Evolutionary conservation across 2,888 invertebrate species (phyloP).

Genomic region (Taenaris catops): DNA sequence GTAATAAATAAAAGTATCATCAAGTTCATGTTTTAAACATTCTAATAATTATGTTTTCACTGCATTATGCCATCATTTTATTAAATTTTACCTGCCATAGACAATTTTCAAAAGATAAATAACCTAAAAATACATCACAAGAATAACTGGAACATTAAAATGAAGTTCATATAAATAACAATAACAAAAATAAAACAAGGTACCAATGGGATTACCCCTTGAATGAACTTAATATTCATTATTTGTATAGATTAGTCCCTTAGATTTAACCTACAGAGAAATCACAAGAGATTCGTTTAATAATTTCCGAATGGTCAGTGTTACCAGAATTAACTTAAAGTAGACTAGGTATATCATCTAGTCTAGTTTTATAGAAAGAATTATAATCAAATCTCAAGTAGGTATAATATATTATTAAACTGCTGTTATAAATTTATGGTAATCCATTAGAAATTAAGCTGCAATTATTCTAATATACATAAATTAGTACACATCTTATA

Average conservation of each 20-base stretch:
- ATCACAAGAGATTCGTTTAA: slow-evolving; percentile 20
- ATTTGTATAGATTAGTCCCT: too few species aligned
- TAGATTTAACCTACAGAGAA: slow-evolving; percentile 8
- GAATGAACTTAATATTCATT: slow-evolving; percentile 14
- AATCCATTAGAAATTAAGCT: slow-evolving; percentile 16
- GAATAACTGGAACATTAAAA: slow-evolving; percentile 29
- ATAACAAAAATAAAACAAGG: slow-evolving; percentile 45
- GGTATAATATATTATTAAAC: slow-evolving; percentile 9
- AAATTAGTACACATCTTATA: slow-evolving; percentile 6
- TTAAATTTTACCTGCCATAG: slow-evolving; percentile 9
- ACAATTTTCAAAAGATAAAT: slow-evolving; percentile 21
- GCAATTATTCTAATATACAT: slow-evolving; percentile 6
- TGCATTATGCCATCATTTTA: slow-evolving; percentile 2
- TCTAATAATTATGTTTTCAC: slow-evolving; percentile 7
- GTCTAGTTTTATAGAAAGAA: slow-evolving; percentile 2
- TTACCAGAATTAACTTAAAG: slow-evolving; percentile 4
- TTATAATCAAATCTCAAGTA: slow-evolving; percentile 8
- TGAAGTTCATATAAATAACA: slow-evolving; percentile 49
- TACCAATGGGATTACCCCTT: slow-evolving; percentile 27
- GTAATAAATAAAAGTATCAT: slow-evolving; percentile 7
- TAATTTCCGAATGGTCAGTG: slow-evolving; percentile 12
- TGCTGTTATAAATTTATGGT: slow-evolving; percentile 7
- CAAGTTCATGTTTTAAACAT: neutral
- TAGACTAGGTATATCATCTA: too few species aligned
- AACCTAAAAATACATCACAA: slow-evolving; percentile 27